Evolutionary conservation across 2,888 invertebrate genomes (phyloP).

Genomic region (Philaethria dido): DNA sequence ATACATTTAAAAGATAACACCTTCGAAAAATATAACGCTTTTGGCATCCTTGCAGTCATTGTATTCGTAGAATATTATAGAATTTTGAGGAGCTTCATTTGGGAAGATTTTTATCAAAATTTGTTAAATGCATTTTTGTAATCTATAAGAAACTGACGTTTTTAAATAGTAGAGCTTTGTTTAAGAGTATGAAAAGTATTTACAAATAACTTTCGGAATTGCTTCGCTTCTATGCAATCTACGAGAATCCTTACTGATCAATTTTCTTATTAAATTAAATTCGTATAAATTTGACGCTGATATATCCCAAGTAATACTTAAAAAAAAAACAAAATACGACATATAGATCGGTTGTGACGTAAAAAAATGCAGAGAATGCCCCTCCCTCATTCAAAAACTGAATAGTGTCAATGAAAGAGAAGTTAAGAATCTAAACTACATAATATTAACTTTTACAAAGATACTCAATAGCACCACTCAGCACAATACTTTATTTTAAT

Average conservation of each 20-base stretch:
- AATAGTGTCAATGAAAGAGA: slow-evolving; percentile 27
- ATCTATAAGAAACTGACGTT: slow-evolving; percentile 18
- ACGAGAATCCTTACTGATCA: not conserved
- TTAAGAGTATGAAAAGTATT: slow-evolving; percentile 2
- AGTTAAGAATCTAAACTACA: slow-evolving; percentile 19
- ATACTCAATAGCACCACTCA: slow-evolving; percentile 36
- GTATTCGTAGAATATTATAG: slow-evolving; percentile 40
- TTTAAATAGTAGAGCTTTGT: slow-evolving; percentile 28
- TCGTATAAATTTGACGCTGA: not conserved
- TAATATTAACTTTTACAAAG: slow-evolving; percentile 27
- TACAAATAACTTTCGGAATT: slow-evolving; percentile 3
- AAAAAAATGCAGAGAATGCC: slow-evolving; percentile 56
- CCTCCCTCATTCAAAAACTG: slow-evolving; percentile 53
- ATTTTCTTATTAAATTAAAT: slow-evolving; percentile 9
- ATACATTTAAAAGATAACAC: slow-evolving; percentile 32
- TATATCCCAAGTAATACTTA: too few relatives aligned
- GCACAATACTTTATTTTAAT: slow-evolving; percentile 42
- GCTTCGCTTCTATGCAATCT: slow-evolving; percentile 31
- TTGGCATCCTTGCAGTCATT: slow-evolving; percentile 44
- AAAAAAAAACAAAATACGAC: not conserved
- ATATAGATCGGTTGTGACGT: slow-evolving; percentile 42
- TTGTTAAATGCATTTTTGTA: slow-evolving; percentile 18
- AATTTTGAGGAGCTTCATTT: slow-evolving; percentile 37
- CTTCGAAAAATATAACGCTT: slow-evolving; percentile 37
- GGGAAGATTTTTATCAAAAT: slow-evolving; percentile 24